These are phyloP conservation scores for Phlogophora meticulosa DNA, from an alignment of 2,888 invertebrate genomes.

Conservation along the genomic window DNA sequence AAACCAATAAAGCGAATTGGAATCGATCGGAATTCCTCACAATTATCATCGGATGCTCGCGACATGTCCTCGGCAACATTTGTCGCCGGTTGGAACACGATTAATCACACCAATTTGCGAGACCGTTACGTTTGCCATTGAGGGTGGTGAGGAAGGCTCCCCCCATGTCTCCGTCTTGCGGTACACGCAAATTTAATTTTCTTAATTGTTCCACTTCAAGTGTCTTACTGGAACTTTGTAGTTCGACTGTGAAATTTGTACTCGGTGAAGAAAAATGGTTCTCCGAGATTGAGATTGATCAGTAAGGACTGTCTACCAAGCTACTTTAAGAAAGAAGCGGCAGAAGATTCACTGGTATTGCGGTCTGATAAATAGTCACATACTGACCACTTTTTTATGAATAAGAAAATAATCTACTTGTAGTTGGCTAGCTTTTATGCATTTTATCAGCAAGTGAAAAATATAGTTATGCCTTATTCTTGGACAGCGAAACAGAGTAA, in stretches of 20 bases:
- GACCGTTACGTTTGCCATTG: slow-evolving; percentile 51
- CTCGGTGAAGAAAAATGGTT: slow-evolving; percentile 25
- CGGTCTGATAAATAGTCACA: too few relatives aligned
- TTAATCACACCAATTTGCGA: slow-evolving; percentile 66
- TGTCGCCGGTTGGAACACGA: slow-evolving; percentile 51
- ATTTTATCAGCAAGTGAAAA: too few relatives aligned
- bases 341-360: too few relatives aligned
- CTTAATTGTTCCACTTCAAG: slow-evolving; percentile 43
- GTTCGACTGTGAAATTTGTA: slow-evolving; percentile 11
- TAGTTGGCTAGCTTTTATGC: too few relatives aligned
- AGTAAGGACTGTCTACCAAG: too few relatives aligned
- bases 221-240: slow-evolving; percentile 23
- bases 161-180: slow-evolving; percentile 22
- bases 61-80: slow-evolving; percentile 43
- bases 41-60: slow-evolving; percentile 20
- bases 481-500: not conserved
- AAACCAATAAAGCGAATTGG: slow-evolving; percentile 28
- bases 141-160: not conserved
- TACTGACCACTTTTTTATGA: too few relatives aligned
- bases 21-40: slow-evolving; percentile 12
- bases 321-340: too few relatives aligned
- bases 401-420: too few relatives aligned
- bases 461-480: too few relatives aligned
- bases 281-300: not conserved
- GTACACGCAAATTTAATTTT: slow-evolving; percentile 55